phyloP scores from a whole-genome alignment of 2,113 vertebrate genomes.

The Notothenia rossii region DNA sequence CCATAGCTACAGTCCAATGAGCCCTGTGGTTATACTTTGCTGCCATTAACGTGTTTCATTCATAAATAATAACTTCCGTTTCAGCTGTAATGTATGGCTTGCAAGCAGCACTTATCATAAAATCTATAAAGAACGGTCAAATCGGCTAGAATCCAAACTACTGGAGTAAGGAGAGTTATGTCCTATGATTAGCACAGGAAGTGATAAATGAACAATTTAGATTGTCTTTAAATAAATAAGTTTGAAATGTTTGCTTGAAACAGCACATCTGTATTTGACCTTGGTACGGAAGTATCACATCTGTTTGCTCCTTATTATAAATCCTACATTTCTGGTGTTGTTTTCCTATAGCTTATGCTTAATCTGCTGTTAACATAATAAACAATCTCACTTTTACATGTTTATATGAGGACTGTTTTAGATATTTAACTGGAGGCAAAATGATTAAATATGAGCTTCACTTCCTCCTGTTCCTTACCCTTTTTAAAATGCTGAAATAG shows the following conservation, averaged over 20 bases:
- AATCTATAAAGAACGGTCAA: constrained; percentile 59
- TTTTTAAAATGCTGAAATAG: constrained; percentile 72
- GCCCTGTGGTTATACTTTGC: constrained; percentile 25
- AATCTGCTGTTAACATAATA: constrained; percentile 47
- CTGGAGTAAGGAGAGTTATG: constrained; percentile 12
- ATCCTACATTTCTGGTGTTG: constrained; percentile 8
- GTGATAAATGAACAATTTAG: constrained; percentile 23
- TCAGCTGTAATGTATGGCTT: constrained; percentile 54
- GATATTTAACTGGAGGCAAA: constrained; percentile 67
- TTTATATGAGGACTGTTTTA: constrained; percentile 63
- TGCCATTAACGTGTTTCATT: constrained; percentile 64
- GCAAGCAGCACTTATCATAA: constrained; percentile 71
- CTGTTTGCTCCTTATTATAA: constrained; percentile 29
- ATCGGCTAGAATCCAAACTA: constrained; percentile 28
- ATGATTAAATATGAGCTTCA: constrained; percentile 68
- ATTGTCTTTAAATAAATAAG: constrained; percentile 14
- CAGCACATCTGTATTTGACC: not conserved
- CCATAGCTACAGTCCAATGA: constrained; percentile 46
- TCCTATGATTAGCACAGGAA: constrained; percentile 37
- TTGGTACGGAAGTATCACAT: not conserved
- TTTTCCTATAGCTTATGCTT: constrained; percentile 19
- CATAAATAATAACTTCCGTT: constrained; percentile 78
- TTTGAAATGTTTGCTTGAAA: not conserved
- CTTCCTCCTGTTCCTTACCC: constrained; percentile 59
- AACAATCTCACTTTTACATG: constrained; percentile 55